Evolutionary conservation across 2,113 vertebrate species (phyloP).

Genomic region (Apistogramma diplotaenia): DNA sequence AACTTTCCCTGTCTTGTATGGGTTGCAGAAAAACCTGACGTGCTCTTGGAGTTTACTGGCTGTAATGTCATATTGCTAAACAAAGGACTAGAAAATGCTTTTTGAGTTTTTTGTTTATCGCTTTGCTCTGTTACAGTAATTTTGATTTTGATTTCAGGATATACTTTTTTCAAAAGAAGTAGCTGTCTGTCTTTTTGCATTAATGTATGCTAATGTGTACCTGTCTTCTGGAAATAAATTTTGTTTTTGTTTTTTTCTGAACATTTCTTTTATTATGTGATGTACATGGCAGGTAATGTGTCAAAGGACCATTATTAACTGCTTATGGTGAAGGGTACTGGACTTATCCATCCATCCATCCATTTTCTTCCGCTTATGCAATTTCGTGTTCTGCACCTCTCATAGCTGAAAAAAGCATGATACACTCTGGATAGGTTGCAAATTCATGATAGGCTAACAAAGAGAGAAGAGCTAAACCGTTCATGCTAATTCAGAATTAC

Average conservation of each 20-base stretch:
- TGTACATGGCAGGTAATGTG: neutral
- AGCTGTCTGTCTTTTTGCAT: constrained; percentile 16
- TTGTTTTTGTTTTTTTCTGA: constrained; percentile 58
- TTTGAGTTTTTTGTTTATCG: neutral
- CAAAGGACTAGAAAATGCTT: no score
- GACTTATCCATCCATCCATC: no score
- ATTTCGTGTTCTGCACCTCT: no score
- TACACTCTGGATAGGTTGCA: neutral
- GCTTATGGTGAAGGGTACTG: neutral
- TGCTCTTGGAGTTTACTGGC: constrained; percentile 2
- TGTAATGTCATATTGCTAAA: neutral
- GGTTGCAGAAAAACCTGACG: neutral
- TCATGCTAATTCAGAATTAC: no score
- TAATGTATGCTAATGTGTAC: constrained; percentile 39
- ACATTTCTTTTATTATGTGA: neutral
- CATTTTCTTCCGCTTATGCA: no score
- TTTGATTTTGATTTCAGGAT: constrained; percentile 23
- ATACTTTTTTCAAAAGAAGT: neutral
- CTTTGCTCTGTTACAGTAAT: neutral
- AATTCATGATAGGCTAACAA: neutral
- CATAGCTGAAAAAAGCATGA: neutral
- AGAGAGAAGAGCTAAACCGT: no score
- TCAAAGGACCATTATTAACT: neutral
- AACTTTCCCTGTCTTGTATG: neutral
- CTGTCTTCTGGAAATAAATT: constrained; percentile 60